phyloP scores from a whole-genome alignment of 1,140 invertebrate species.

The Streblospio benedicti region DNA sequence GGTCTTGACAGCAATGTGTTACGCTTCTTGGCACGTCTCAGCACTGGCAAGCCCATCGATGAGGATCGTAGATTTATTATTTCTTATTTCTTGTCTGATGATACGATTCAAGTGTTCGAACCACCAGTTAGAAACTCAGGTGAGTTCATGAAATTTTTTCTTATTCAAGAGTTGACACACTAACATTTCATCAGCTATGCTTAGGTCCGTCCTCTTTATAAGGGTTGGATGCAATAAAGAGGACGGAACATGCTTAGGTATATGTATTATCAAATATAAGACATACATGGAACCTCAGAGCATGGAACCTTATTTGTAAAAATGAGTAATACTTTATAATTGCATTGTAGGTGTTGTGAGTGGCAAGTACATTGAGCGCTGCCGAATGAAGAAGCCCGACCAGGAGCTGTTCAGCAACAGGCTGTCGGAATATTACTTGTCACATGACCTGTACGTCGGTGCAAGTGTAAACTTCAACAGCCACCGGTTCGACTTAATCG shows the following conservation, averaged over 20 bases:
- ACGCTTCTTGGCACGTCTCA: constrained; percentile 65
- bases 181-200: no score
- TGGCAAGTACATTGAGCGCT: constrained; percentile 61
- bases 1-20: constrained; percentile 69
- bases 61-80: constrained; percentile 66
- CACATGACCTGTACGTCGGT: constrained; percentile 73
- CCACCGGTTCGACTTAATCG: constrained; percentile 66
- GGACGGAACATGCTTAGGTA: no score
- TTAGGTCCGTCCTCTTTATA: no score
- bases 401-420: constrained; percentile 51
- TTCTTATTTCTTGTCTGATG: constrained; percentile 70
- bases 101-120: constrained; percentile 75
- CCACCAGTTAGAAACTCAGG: constrained; percentile 64
- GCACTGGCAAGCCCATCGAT: constrained; percentile 60
- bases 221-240: no score
- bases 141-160: neutral
- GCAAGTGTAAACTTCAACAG: constrained; percentile 63
- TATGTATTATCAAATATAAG: no score
- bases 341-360: no score
- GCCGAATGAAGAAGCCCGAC: constrained; percentile 62
- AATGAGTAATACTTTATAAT: no score
- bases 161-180: no score
- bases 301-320: no score
- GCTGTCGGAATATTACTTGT: constrained; percentile 63
- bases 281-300: no score